A percentile compares a stretch with the other conserved stretches of the same genome.
These are phyloP conservation scores for Plumapathes pennacea DNA, from an alignment of 92 coral and sea anemone genomes.

Conservation along the genomic window DNA sequence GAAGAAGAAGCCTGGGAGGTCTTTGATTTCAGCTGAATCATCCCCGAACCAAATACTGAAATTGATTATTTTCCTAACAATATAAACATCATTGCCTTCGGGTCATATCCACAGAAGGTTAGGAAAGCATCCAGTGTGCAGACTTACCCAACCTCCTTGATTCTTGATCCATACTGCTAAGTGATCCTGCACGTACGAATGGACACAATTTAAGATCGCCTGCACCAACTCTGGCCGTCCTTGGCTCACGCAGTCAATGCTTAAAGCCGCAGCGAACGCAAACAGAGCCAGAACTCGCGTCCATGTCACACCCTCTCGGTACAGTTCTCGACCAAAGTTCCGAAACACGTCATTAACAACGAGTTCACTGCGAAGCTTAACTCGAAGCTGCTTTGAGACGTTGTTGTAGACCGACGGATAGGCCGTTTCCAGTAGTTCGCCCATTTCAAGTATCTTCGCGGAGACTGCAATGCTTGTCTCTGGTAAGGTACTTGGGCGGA, in stretches of 20 bases:
- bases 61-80: too few relatives aligned
- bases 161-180: slow-evolving; percentile 87
- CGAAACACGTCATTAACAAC: slow-evolving; percentile 76
- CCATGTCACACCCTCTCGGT: slow-evolving; percentile 90
- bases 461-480: slow-evolving; percentile 60
- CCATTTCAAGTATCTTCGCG: slow-evolving; percentile 74
- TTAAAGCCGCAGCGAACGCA: slow-evolving; percentile 85
- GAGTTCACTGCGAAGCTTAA: slow-evolving; percentile 84
- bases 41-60: too few relatives aligned
- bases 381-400: slow-evolving; percentile 80
- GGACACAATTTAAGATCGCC: slow-evolving; percentile 69
- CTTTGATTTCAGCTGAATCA: background rate
- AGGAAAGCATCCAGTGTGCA: background rate
- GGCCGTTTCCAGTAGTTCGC: slow-evolving; percentile 79
- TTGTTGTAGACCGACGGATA: slow-evolving; percentile 83
- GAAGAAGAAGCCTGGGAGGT: too few relatives aligned
- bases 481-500: slow-evolving; percentile 65
- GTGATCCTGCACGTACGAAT: slow-evolving; percentile 75
- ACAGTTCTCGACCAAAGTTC: slow-evolving; percentile 74
- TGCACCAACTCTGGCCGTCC: slow-evolving; percentile 87
- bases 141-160: slow-evolving; percentile 95
- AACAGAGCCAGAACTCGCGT: slow-evolving; percentile 81
- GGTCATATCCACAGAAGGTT: background rate
- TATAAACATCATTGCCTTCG: too few relatives aligned
- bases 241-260: slow-evolving; percentile 77